Percentiles rank a stretch among this genome's conserved stretches.
Evolutionary conservation across 2,113 vertebrate genomes (phyloP).

Genomic region (Nesoenas mayeri): DNA sequence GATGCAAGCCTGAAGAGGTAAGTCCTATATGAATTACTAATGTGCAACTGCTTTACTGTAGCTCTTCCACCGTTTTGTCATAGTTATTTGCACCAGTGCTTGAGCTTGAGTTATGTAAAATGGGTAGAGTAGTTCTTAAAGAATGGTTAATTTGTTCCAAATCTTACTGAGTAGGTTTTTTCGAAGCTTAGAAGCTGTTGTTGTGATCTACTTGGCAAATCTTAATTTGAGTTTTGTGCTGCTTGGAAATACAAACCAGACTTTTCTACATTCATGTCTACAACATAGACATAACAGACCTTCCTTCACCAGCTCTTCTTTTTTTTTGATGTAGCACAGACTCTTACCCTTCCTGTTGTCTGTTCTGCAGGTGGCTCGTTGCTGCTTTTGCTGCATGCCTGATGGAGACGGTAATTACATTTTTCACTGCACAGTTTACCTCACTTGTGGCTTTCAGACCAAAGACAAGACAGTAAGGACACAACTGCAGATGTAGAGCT

Average conservation of each 20-base stretch:
- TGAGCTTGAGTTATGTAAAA: neutral
- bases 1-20: neutral
- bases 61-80: neutral
- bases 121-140: neutral
- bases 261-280: neutral
- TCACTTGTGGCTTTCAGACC: neutral
- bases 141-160: neutral
- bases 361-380: conserved; percentile 87
- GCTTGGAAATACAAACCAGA: neutral
- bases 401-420: conserved; percentile 82
- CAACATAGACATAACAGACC: neutral
- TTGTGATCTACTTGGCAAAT: neutral
- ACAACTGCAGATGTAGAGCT: neutral
- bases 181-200: neutral
- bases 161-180: neutral
- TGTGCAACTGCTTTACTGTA: neutral
- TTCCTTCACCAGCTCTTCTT: neutral
- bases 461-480: neutral
- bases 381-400: conserved; percentile 89
- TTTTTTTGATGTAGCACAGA: neutral
- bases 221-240: neutral
- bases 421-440: neutral
- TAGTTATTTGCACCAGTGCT: neutral
- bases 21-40: neutral
- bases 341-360: conserved; percentile 17